A percentile compares a stretch with the other conserved stretches of the same genome.
These are phyloP conservation scores for Onchidella celtica DNA, from an alignment of 2,888 invertebrate genomes.

Conservation along the genomic window DNA sequence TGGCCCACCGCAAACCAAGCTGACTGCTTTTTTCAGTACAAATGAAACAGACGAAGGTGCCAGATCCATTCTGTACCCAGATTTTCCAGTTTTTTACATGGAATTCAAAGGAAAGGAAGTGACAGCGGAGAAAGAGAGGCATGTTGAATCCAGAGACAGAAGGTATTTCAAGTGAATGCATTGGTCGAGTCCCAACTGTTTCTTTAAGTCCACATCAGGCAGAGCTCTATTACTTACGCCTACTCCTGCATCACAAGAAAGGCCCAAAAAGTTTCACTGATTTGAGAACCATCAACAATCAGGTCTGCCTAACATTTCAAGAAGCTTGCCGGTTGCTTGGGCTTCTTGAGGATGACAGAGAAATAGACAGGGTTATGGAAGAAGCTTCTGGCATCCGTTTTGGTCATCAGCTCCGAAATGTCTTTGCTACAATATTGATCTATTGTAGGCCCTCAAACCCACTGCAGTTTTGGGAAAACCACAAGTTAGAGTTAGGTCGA, in stretches of 20 bases:
- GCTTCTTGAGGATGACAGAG: conserved; percentile 2
- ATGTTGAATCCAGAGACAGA: neutral
- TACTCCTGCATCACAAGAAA: neutral
- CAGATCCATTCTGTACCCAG: neutral
- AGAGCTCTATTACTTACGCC: neutral
- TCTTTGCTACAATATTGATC: neutral
- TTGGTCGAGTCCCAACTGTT: neutral
- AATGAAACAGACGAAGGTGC: neutral
- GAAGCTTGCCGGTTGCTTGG: conserved; percentile 1
- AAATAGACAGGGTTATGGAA: neutral
- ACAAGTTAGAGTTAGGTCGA: neutral
- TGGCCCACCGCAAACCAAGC: neutral
- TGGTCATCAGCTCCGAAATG: neutral
- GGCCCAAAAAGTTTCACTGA: neutral
- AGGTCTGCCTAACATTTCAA: neutral
- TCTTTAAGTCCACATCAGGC: conserved; percentile 12
- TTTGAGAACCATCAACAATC: neutral
- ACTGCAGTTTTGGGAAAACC: neutral
- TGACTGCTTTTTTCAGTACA: neutral
- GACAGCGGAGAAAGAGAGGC: neutral
- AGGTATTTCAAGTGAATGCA: neutral
- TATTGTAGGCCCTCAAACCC: neutral
- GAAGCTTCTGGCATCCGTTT: neutral
- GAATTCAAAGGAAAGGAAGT: neutral
- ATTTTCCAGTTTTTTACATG: neutral